These are phyloP conservation scores for Silvanus unidentatus DNA, from an alignment of 2,888 invertebrate species.

Conservation along the genomic window DNA sequence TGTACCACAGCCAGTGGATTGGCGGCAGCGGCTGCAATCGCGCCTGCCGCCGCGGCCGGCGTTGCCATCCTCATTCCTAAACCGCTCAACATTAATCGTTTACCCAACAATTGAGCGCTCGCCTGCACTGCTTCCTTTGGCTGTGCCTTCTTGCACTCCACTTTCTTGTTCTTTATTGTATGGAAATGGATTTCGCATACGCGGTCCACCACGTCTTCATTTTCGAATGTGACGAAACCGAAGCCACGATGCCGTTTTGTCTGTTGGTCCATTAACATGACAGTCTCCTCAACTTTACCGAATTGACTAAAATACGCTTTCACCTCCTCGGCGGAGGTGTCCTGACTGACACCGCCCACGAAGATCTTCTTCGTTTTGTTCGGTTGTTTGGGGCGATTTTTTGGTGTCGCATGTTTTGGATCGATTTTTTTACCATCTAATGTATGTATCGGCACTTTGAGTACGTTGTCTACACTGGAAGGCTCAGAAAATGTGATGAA, in stretches of 20 bases:
- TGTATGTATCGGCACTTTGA: constrained; percentile 85
- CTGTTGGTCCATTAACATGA: constrained; percentile 92
- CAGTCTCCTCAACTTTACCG: constrained; percentile 85
- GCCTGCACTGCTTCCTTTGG: constrained; percentile 83
- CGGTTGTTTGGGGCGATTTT: constrained; percentile 77
- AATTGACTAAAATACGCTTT: constrained; percentile 86
- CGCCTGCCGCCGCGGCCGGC: constrained; percentile 45
- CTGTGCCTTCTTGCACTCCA: constrained; percentile 87
- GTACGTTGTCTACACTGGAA: constrained; percentile 82
- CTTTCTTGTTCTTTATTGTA: constrained; percentile 85
- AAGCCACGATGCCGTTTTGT: constrained; percentile 87
- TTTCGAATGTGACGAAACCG: constrained; percentile 88
- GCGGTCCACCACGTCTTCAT: constrained; percentile 84
- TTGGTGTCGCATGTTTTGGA: constrained; percentile 89
- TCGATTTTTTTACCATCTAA: constrained; percentile 91
- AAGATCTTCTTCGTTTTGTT: constrained; percentile 84
- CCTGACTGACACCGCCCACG: constrained; percentile 87
- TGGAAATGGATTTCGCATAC: constrained; percentile 93
- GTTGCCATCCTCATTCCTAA: constrained; percentile 63
- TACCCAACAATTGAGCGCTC: constrained; percentile 58
- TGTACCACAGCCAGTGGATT: constrained; percentile 56
- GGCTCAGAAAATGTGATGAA: constrained; percentile 92
- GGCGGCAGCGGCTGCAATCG: constrained; percentile 47
- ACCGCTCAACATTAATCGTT: constrained; percentile 65
- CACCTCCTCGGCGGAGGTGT: constrained; percentile 86